phyloP scores from a whole-genome alignment of 2,113 vertebrate species.

The Cnemophilus loriae region DNA sequence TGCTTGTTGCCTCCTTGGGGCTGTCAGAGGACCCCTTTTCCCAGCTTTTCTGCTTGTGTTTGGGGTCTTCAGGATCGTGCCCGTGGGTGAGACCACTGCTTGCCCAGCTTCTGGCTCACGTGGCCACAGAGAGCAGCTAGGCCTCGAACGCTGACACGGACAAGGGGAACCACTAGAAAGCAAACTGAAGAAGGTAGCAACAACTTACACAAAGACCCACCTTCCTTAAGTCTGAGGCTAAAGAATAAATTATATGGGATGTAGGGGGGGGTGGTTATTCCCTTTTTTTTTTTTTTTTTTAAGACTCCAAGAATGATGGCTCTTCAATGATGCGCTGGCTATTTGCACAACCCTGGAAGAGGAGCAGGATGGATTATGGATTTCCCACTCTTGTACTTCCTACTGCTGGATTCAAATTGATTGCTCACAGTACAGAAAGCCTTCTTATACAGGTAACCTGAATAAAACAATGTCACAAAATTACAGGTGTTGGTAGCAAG shows the following conservation, averaged over 20 bases:
- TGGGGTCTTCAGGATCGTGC: neutral
- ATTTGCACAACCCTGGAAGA: neutral
- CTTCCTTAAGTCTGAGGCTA: neutral
- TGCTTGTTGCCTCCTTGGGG: accelerated
- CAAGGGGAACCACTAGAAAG: neutral
- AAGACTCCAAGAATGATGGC: neutral
- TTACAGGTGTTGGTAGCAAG: neutral
- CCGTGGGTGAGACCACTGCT: neutral
- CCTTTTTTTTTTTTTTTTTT: neutral
- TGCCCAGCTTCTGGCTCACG: neutral
- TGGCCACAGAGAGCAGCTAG: neutral
- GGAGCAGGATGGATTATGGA: neutral
- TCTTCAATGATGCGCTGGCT: neutral
- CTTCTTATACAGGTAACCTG: neutral
- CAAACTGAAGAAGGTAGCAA: neutral
- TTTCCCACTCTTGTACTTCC: neutral
- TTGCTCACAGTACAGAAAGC: neutral
- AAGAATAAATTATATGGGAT: neutral
- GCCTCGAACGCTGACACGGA: accelerated
- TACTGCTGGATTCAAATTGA: neutral
- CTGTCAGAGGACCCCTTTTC: neutral
- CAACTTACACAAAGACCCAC: neutral
- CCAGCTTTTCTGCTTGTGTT: neutral
- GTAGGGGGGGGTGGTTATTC: accelerated
- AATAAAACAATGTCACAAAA: neutral